Percentiles rank a stretch among this genome's conserved stretches.
These are phyloP conservation scores for Acanthornis magna DNA, from an alignment of 2,797 vertebrate genomes.

Conservation along the genomic window DNA sequence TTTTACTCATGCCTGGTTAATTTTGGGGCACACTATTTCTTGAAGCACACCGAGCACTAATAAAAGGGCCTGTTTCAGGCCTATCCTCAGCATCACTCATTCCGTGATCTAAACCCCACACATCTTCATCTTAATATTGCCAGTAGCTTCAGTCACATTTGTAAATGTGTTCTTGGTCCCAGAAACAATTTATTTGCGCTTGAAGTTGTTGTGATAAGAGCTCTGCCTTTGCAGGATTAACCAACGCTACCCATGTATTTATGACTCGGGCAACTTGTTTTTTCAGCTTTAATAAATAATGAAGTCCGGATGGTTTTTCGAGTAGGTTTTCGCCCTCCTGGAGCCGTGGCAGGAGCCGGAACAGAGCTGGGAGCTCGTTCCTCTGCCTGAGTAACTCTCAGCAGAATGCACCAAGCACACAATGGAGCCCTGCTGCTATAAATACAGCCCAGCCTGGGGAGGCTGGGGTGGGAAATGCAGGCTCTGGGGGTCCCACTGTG, in stretches of 20 bases:
- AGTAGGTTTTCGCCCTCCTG: neutral
- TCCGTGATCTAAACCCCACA: neutral
- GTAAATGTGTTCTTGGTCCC: slow-evolving; percentile 37
- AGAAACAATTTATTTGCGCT: slow-evolving; percentile 50
- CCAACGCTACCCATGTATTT: neutral
- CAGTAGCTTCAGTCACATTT: slow-evolving; percentile 11
- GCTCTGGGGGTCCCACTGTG: neutral
- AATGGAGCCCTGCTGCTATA: neutral
- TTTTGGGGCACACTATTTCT: neutral
- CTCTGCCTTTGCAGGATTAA: slow-evolving; percentile 7
- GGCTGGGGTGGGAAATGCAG: rapidly evolving
- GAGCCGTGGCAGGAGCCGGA: neutral
- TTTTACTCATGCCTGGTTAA: neutral
- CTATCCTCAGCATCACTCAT: neutral
- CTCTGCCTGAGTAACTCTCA: neutral
- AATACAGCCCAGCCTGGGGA: neutral
- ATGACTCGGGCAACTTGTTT: neutral
- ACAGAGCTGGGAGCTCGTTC: neutral
- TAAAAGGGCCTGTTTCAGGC: neutral
- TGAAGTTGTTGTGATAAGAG: slow-evolving; percentile 19
- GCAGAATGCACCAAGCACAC: neutral
- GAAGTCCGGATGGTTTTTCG: neutral
- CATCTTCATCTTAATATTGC: slow-evolving; percentile 23
- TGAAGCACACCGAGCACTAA: neutral
- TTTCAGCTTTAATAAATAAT: slow-evolving; percentile 52